A percentile compares a stretch with the other conserved stretches of the same genome.
These are phyloP conservation scores for Cantharis rustica DNA, from an alignment of 2,888 invertebrate genomes.

Conservation along the genomic window DNA sequence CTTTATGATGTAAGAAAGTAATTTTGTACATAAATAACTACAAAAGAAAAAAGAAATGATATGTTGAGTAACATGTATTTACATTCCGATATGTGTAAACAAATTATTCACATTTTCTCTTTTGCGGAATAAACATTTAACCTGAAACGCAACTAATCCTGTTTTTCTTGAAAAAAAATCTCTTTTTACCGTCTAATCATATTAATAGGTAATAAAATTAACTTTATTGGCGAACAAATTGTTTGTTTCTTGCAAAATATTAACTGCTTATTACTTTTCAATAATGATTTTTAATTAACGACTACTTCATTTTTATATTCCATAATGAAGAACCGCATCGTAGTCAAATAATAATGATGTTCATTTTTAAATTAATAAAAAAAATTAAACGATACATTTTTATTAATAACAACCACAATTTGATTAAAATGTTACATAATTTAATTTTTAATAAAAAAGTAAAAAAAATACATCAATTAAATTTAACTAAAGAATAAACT, in stretches of 20 bases:
- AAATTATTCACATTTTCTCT: neutral
- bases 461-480: slow-evolving; percentile 21
- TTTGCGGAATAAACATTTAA: neutral
- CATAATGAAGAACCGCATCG: neutral
- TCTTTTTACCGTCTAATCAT: neutral
- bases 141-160: neutral
- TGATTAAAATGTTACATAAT: neutral
- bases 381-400: neutral
- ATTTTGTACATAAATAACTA: slow-evolving; percentile 5
- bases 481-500: slow-evolving; percentile 16
- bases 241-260: neutral
- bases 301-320: neutral
- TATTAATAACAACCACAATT: neutral
- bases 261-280: neutral
- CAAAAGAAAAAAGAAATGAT: neutral
- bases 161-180: neutral
- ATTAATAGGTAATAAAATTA: neutral
- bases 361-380: neutral
- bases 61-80: neutral
- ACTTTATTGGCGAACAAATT: neutral
- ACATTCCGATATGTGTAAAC: neutral
- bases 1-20: slow-evolving; percentile 3
- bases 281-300: neutral
- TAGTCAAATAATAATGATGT: neutral
- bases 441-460: slow-evolving; percentile 9